A percentile compares a stretch with the other conserved stretches of the same genome.
phyloP scores from a whole-genome alignment of 2,113 vertebrate genomes.

The Coregonus clupeaformis region DNA sequence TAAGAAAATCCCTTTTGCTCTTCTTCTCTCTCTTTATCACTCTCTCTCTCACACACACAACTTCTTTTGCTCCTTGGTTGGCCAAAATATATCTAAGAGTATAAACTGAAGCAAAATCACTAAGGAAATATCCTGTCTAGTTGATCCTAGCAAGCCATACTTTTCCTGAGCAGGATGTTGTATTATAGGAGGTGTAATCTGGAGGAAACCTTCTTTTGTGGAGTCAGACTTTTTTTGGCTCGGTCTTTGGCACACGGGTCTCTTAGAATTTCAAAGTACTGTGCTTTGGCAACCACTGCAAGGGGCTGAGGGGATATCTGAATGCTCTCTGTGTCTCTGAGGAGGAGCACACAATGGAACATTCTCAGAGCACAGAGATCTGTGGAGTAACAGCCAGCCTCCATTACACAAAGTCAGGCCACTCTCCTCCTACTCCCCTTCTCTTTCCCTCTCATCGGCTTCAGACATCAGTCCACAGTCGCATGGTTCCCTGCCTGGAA shows the following conservation, averaged over 20 bases:
- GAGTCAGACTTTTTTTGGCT: conserved; percentile 18
- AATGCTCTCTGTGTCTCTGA: conserved; percentile 44
- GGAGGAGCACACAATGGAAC: conserved; percentile 28
- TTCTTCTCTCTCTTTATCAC: neutral
- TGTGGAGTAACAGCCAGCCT: conserved; percentile 21
- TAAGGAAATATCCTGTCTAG: no score
- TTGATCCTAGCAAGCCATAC: neutral
- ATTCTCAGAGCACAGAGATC: conserved; percentile 42
- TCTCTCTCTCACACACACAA: neutral
- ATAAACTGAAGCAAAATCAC: neutral
- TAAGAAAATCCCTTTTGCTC: no score
- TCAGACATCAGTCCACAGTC: conserved; percentile 31
- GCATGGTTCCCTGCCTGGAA: conserved; percentile 25
- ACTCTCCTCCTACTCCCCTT: conserved; percentile 27
- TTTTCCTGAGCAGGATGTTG: neutral
- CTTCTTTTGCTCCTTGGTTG: neutral
- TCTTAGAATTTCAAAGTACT: conserved; percentile 43
- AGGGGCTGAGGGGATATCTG: conserved; percentile 30
- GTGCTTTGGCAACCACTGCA: conserved; percentile 40
- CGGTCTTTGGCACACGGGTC: no score
- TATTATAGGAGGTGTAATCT: conserved; percentile 24
- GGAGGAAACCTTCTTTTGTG: conserved; percentile 12
- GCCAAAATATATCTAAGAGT: neutral
- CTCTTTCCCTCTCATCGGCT: conserved; percentile 14
- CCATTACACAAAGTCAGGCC: conserved; percentile 20